Percentiles rank a stretch among this genome's conserved stretches.
phyloP scores from a whole-genome alignment of 2,888 invertebrate species.

The Noctua comes region DNA sequence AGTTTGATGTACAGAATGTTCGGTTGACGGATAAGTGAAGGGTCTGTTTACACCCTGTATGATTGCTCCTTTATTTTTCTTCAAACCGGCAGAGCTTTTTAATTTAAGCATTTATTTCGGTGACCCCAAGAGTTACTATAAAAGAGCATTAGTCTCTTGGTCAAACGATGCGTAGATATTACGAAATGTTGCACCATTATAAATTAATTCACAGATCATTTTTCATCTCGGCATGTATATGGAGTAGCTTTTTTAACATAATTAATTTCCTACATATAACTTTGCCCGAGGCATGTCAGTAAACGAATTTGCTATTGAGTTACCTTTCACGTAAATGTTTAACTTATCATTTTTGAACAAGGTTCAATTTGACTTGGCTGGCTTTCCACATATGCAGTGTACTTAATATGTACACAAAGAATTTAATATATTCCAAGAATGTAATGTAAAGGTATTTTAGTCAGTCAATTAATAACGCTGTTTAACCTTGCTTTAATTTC shows the following conservation, averaged over 20 bases:
- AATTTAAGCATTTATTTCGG: background rate
- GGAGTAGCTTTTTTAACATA: slow-evolving; percentile 31
- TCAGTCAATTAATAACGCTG: slow-evolving; percentile 51
- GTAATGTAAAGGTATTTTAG: slow-evolving; percentile 44
- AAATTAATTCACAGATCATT: slow-evolving; percentile 41
- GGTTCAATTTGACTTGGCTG: slow-evolving; percentile 4
- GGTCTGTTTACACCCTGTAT: too few relatives aligned
- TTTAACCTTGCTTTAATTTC: slow-evolving; percentile 39
- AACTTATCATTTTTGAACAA: background rate
- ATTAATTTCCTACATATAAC: slow-evolving; percentile 48
- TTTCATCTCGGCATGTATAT: slow-evolving; percentile 26
- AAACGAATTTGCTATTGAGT: slow-evolving; percentile 1
- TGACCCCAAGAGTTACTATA: background rate
- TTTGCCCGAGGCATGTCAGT: slow-evolving; percentile 39
- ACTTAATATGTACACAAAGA: slow-evolving; percentile 35
- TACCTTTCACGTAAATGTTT: background rate
- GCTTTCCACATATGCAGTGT: slow-evolving; percentile 38
- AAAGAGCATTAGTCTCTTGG: background rate
- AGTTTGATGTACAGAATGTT: too few relatives aligned
- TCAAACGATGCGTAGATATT: slow-evolving; percentile 19
- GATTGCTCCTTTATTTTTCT: background rate
- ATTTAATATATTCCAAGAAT: slow-evolving; percentile 53
- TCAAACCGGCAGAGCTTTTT: background rate
- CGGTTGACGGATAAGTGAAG: too few relatives aligned
- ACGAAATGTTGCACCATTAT: slow-evolving; percentile 38